Evolutionary conservation across 2,888 invertebrate genomes (phyloP), one percentile per base, ranked within the genome.

Genomic region (Callinectes sapidus): DNA sequence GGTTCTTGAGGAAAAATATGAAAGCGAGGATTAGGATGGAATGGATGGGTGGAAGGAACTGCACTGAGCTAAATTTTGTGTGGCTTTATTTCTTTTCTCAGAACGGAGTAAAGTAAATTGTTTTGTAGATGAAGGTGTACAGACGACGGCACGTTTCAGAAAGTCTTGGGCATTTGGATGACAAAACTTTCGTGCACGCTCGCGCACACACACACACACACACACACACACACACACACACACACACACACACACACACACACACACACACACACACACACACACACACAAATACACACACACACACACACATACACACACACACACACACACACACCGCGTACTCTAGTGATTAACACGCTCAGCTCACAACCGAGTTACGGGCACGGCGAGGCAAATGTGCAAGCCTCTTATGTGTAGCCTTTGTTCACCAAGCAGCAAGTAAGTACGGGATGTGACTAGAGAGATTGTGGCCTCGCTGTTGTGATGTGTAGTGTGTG

Each of bases 151-250:
- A 48, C 14, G 48, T 87, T 28, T 54, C 14, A 35, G 14, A 42
- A 13, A 32, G 23, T 13, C 23, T 35, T 28, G 23, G 42, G 42
- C 42, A 48, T n/a, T 71, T n/a, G n/a, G 28, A 6, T 2, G n/a
- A 6, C 71, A 8, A 10, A n/a, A 71, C n/a, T n/a, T n/a, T n/a
- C n/a, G n/a, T n/a, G n/a, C 71, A 2, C 23, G 13, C 61, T 0
- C 23, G 23, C 61, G 2, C 23, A 61, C 61, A 18, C 23, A 61
- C 61, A 61, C 18, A 88, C 55, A 88, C 54, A 88, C 54, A 88
- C 54, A 88, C 42, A 88, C 54, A 88, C 54, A 88, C 54, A 88
- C 54, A 88, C 54, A 88, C 55, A 88, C 55, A 88, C 55, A 88
- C 55, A 88, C 55, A 88, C 55, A 88, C 14, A 88, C 54, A 88